These are phyloP conservation scores for Atherix ibis DNA, from an alignment of 2,888 invertebrate species.

Conservation along the genomic window DNA sequence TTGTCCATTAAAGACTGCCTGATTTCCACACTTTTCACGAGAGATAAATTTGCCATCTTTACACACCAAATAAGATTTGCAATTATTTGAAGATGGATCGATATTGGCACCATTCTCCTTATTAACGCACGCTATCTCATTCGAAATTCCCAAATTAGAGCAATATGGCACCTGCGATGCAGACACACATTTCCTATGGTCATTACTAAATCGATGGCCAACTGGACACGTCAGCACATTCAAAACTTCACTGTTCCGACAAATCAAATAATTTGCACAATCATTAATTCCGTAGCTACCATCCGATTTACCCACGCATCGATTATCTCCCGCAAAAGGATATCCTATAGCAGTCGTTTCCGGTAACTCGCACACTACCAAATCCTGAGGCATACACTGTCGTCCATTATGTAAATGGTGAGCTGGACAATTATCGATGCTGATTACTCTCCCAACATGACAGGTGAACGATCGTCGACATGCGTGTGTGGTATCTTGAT, in stretches of 20 bases:
- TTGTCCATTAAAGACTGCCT: slow-evolving; percentile 23
- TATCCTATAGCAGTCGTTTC: slow-evolving; percentile 24
- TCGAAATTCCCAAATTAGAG: slow-evolving; percentile 1
- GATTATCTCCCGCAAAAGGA: slow-evolving; percentile 17
- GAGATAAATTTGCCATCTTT: slow-evolving; percentile 16
- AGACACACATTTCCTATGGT: slow-evolving; percentile 16
- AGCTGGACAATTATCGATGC: slow-evolving; percentile 34
- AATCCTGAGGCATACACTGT: slow-evolving; percentile 30
- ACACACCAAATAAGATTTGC: slow-evolving; percentile 25
- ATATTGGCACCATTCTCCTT: slow-evolving; percentile 22
- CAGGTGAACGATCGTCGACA: slow-evolving; percentile 39
- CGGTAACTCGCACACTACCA: slow-evolving; percentile 36
- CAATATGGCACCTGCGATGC: slow-evolving; percentile 14
- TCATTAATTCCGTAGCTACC: slow-evolving; percentile 20
- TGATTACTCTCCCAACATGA: slow-evolving; percentile 35
- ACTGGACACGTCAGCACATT: slow-evolving; percentile 20
- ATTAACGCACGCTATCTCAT: slow-evolving; percentile 13
- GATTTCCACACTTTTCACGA: slow-evolving; percentile 19
- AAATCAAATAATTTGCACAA: slow-evolving; percentile 22
- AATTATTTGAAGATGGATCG: slow-evolving; percentile 22
- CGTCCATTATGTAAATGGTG: slow-evolving; percentile 38
- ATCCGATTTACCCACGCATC: slow-evolving; percentile 19
- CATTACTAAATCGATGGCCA: slow-evolving; percentile 19
- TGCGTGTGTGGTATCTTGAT: slow-evolving; percentile 41
- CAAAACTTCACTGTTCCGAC: slow-evolving; percentile 18